Percentiles rank a stretch among this genome's conserved stretches.
Conservation (phyloP, 2,797 vertebrate genomes). For the Syngnathus rostellatus region DNA sequence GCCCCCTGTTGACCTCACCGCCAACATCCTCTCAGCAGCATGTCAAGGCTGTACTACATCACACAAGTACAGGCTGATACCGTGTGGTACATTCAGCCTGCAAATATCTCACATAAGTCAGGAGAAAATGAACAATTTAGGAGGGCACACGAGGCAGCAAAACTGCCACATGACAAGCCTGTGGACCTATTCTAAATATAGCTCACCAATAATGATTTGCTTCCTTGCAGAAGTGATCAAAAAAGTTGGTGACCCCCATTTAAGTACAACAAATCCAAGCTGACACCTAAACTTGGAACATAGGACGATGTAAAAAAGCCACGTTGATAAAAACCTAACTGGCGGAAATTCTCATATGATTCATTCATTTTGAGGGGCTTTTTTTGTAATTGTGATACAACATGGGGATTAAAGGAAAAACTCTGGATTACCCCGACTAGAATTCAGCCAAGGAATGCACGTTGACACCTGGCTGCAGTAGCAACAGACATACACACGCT, state of each 20-base stretch:
- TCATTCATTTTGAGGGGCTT: background rate
- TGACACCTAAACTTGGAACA: too few relatives aligned
- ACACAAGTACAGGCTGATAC: background rate
- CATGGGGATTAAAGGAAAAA: background rate
- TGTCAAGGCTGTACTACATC: background rate
- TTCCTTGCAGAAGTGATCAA: too few relatives aligned
- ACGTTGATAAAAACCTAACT: background rate
- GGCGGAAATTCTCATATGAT: background rate
- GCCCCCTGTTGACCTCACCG: background rate
- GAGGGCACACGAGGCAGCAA: too few relatives aligned
- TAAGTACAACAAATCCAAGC: background rate
- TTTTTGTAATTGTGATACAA: background rate
- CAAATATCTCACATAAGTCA: background rate
- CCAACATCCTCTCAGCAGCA: background rate
- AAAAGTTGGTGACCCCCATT: too few relatives aligned
- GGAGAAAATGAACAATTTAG: background rate
- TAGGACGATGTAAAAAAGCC: background rate
- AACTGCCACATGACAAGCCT: too few relatives aligned
- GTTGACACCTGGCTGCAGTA: background rate
- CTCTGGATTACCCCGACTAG: background rate
- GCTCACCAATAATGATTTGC: too few relatives aligned
- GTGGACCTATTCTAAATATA: too few relatives aligned
- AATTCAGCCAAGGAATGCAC: background rate
- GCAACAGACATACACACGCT: background rate
- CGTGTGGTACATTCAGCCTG: background rate